Conservation (phyloP, 92 coral and sea anemone species). For the Pocillopora meandrina region DNA sequence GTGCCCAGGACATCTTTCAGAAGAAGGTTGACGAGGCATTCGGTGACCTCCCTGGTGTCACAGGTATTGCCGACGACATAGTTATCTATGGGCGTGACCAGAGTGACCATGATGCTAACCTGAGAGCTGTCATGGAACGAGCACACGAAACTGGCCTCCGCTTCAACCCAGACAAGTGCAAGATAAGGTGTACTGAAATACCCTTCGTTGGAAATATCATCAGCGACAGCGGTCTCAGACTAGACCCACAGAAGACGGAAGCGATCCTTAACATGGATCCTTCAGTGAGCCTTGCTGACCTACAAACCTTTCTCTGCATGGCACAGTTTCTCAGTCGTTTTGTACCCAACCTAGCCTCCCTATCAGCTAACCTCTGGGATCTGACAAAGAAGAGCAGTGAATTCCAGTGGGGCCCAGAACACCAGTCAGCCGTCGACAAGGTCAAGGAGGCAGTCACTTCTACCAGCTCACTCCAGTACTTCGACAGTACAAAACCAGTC, state of each 20-base stretch:
- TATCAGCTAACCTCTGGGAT: constrained; percentile 59
- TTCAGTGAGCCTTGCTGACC: constrained; percentile 55
- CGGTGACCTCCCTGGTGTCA: constrained; percentile 58
- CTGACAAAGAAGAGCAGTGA: constrained; percentile 56
- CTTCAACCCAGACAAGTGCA: constrained; percentile 74
- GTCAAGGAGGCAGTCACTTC: constrained; percentile 57
- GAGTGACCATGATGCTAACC: background rate
- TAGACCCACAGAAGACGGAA: constrained; percentile 61
- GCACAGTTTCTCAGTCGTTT: constrained; percentile 61
- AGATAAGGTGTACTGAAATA: constrained; percentile 60
- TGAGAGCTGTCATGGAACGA: constrained; percentile 34
- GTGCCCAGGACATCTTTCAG: constrained; percentile 60
- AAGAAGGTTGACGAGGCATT: constrained; percentile 60
- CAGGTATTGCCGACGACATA: too few species aligned
- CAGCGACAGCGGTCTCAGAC: constrained; percentile 64
- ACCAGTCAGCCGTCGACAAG: constrained; percentile 54
- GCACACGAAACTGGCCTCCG: constrained; percentile 53
- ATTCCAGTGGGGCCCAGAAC: constrained; percentile 62
- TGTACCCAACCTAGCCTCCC: constrained; percentile 60
- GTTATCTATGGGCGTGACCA: constrained; percentile 12
- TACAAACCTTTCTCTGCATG: constrained; percentile 70
- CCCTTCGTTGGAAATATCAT: constrained; percentile 73
- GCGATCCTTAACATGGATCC: constrained; percentile 69
- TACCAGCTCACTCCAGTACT: constrained; percentile 55
- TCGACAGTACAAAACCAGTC: constrained; percentile 55